Percentiles rank a stretch among this genome's conserved stretches.
Evolutionary conservation across 2,888 invertebrate species (phyloP).

Genomic region (Cheilosia pagana): DNA sequence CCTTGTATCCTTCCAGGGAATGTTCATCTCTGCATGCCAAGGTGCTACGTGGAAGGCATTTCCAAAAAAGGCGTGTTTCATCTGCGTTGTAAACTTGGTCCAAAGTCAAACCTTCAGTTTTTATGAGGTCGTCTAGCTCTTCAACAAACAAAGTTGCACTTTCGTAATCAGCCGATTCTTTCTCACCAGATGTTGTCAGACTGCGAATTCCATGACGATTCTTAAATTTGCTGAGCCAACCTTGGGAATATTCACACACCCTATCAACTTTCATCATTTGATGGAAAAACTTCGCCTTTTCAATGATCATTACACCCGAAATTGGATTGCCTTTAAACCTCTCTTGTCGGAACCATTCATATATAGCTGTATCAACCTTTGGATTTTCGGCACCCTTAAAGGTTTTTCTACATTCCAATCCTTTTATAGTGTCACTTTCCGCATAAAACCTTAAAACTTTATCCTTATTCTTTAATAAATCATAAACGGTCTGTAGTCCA

Average conservation of each 20-base stretch:
- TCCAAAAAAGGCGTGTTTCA: no score
- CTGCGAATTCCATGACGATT: conserved; percentile 24
- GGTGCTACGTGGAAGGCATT: no score
- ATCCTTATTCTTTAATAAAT: background rate
- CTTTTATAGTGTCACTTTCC: background rate
- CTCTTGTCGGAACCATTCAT: conserved; percentile 35
- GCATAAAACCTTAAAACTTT: background rate
- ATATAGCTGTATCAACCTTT: conserved; percentile 27
- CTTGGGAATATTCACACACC: conserved; percentile 13
- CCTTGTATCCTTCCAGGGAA: no score
- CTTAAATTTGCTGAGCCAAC: conserved; percentile 26
- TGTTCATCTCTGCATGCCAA: no score
- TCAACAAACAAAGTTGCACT: no score
- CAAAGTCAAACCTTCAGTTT: no score
- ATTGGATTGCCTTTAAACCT: conserved; percentile 14
- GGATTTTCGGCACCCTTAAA: conserved; percentile 25
- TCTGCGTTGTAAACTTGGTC: no score
- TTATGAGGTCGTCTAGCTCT: no score
- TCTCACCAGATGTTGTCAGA: background rate
- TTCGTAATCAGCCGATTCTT: no score
- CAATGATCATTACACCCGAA: conserved; percentile 26
- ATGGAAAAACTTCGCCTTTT: conserved; percentile 33
- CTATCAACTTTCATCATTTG: background rate
- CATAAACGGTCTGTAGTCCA: background rate
- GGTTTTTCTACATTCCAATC: conserved; percentile 15